Evolutionary conservation across 2,113 vertebrate species (phyloP), one percentile per base, ranked within the genome.

Genomic region (Silurus meridionalis): DNA sequence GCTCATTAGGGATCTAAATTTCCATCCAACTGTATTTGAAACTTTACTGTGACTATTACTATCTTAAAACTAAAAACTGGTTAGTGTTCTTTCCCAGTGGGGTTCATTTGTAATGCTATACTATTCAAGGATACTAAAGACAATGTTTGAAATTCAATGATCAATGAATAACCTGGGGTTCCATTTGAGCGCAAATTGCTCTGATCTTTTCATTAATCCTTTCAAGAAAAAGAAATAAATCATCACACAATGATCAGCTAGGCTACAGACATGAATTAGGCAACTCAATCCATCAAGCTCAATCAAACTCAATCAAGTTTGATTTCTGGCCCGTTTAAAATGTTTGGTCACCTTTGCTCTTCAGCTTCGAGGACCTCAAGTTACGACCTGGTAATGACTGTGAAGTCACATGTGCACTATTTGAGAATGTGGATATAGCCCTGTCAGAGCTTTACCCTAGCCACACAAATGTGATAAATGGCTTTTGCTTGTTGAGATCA

Each of bases 401-500:
- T 57, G 53, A 57, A 57, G 75, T 15, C 58, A 63, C 78, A 60
- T 37, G 57, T 80, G 55, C 63, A 14, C 58, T 19, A 37, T 81
- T 23, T 48, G 58, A 64, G 28, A 63, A 5, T 2, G 60, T 37
- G 46, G 58, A 6, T 21, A 25, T n/a, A 15, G 19, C 48, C 58
- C 19, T 48, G 79, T 37, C 48, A 19, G 15, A 61, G 8, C 28
- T n/a, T 13, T 23, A 50, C 60, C 5, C 80, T 8, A 82, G 52
- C 19, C 48, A 28, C 19, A 81, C 52, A n/a, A 48, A 77, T 8
- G 10, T 57, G 52, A 69, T 50, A 69, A 71, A 85, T n/a, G 5
- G 64, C 75, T 48, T 69, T 80, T 14, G 28, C 53, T 19, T 46
- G 25, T 79, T 64, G 71, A 50, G n/a, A 84, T 84, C 60, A 61